A percentile compares a stretch with the other conserved stretches of the same genome.
These are phyloP conservation scores for Lordiphosa fenestrarum DNA, from an alignment of 2,888 invertebrate species.

Conservation along the genomic window DNA sequence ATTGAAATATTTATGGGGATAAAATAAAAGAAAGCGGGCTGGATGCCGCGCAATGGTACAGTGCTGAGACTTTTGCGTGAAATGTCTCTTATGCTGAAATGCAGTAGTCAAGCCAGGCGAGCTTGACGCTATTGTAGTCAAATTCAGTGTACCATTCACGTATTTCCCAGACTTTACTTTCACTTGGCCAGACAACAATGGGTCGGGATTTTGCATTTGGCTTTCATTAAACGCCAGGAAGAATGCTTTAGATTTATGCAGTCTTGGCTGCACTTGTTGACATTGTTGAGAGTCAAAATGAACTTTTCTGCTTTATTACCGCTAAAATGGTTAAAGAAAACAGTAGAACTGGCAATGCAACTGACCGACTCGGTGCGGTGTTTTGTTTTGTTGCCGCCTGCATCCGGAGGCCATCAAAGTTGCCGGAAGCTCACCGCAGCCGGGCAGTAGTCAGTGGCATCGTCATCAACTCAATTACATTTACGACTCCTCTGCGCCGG, in stretches of 20 bases:
- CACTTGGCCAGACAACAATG: too few relatives aligned
- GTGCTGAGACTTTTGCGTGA: too few relatives aligned
- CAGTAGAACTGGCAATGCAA: conserved; percentile 53
- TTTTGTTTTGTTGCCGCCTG: conserved; percentile 47
- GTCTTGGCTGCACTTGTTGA: conserved; percentile 37
- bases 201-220: not conserved
- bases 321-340: conserved; percentile 53
- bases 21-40: too few relatives aligned
- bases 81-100: too few relatives aligned
- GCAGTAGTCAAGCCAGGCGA: too few relatives aligned
- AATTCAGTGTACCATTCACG: too few relatives aligned
- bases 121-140: too few relatives aligned
- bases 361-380: conserved; percentile 16
- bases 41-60: too few relatives aligned
- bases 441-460: conserved; percentile 50
- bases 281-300: conserved; percentile 51
- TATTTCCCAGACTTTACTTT: too few relatives aligned
- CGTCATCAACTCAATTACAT: conserved; percentile 70
- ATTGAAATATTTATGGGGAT: too few relatives aligned
- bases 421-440: conserved; percentile 50
- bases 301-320: conserved; percentile 71
- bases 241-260: conserved; percentile 55
- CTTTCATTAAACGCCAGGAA: conserved; percentile 57
- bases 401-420: conserved; percentile 65
- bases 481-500: conserved; percentile 35